phyloP scores from a whole-genome alignment of 2,888 invertebrate genomes.

The Rhimphoctona megacephalus region DNA sequence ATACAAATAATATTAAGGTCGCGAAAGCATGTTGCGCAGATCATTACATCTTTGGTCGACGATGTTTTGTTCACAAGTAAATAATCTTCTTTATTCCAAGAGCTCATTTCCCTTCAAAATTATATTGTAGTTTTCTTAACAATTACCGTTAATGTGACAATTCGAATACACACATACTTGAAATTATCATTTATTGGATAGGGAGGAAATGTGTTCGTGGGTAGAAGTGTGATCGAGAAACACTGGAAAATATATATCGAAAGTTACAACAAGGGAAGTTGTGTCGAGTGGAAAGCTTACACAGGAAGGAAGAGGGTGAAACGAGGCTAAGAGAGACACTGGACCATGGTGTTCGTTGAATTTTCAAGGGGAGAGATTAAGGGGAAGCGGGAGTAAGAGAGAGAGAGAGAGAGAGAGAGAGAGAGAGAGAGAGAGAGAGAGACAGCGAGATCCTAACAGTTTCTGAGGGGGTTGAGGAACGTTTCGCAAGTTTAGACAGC shows the following conservation, averaged over 20 bases:
- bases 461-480: conserved; percentile 63
- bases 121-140: not conserved
- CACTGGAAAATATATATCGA: conserved; percentile 50
- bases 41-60: not conserved
- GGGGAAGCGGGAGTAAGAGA: conserved; percentile 22
- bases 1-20: not conserved
- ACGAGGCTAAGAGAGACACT: conserved; percentile 25
- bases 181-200: not conserved
- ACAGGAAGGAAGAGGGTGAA: conserved; percentile 28
- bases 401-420: conserved; percentile 5
- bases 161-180: not conserved
- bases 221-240: conserved; percentile 40
- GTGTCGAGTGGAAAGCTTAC: conserved; percentile 64
- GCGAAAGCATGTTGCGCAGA: not conserved
- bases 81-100: not conserved
- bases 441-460: conserved; percentile 61
- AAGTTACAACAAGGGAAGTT: conserved; percentile 45
- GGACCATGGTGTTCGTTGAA: conserved; percentile 51
- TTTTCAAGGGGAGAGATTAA: conserved; percentile 14
- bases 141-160: not conserved
- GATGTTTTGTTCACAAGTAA: not conserved
- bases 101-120: not conserved
- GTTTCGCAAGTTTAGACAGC: conserved; percentile 73
- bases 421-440: conserved; percentile 46
- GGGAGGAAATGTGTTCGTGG: conserved; percentile 11